A percentile compares a stretch with the other conserved stretches of the same genome.
These are phyloP conservation scores for Monopterus albus DNA, from an alignment of 2,113 vertebrate genomes.

Conservation along the genomic window DNA sequence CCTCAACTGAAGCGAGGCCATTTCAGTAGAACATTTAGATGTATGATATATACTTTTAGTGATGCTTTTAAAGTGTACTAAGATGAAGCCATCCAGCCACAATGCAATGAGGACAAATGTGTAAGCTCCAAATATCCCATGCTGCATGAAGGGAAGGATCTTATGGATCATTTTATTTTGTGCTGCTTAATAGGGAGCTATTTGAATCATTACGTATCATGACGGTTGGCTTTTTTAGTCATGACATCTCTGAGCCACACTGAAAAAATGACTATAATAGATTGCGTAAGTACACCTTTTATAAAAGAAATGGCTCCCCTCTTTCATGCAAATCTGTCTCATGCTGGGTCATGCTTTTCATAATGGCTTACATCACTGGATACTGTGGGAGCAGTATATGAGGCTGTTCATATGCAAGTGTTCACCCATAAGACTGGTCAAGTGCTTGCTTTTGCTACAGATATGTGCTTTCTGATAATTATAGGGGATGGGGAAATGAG, in stretches of 20 bases:
- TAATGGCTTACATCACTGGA: conserved; percentile 29
- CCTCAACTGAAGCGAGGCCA: neutral
- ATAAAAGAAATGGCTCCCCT: conserved; percentile 13
- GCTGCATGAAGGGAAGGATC: conserved; percentile 44
- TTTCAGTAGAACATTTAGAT: neutral
- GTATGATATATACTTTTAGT: neutral
- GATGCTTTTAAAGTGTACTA: neutral
- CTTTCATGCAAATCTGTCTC: conserved; percentile 40
- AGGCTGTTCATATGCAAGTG: conserved; percentile 7
- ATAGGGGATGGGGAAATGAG: neutral
- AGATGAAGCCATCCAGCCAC: conserved; percentile 4
- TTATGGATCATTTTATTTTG: conserved; percentile 36
- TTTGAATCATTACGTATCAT: conserved; percentile 51
- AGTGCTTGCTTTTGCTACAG: neutral
- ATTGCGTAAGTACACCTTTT: conserved; percentile 20
- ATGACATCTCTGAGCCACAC: conserved; percentile 46
- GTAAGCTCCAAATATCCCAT: conserved; percentile 37
- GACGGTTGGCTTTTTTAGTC: conserved; percentile 35
- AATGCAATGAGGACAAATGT: conserved; percentile 23
- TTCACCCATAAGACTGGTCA: conserved; percentile 4
- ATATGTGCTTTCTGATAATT: neutral
- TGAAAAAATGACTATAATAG: conserved; percentile 36
- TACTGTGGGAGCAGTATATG: conserved; percentile 27
- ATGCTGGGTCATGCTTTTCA: conserved; percentile 21
- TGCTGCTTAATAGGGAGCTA: conserved; percentile 39